Evolutionary conservation across 2,113 vertebrate genomes (phyloP).

Genomic region (Pholis gunnellus): DNA sequence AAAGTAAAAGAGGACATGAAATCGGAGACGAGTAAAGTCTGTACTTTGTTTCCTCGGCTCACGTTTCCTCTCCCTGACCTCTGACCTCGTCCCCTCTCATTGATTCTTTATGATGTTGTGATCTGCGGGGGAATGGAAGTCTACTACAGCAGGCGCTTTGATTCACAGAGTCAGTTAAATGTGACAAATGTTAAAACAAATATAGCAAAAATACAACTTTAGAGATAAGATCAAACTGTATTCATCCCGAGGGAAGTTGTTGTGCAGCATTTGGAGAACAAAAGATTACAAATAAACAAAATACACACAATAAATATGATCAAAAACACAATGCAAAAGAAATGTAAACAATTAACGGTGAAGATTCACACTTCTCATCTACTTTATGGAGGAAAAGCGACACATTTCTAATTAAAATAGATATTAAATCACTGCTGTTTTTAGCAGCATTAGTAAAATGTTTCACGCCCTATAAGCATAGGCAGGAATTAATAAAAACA

Average conservation of each 20-base stretch:
- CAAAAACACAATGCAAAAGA: neutral
- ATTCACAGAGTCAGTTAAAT: neutral
- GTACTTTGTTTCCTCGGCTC: neutral
- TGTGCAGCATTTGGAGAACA: neutral
- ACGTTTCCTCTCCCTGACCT: conserved; percentile 34
- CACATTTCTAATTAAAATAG: neutral
- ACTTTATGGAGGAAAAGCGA: neutral
- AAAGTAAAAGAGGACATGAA: neutral
- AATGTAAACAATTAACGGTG: neutral
- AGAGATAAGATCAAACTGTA: neutral
- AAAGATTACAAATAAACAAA: neutral
- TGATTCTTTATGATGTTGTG: conserved; percentile 26
- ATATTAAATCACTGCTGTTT: neutral
- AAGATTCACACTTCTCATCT: neutral
- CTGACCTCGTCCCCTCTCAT: conserved; percentile 39
- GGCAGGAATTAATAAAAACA: neutral
- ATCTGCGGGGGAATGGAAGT: neutral
- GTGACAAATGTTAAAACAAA: neutral
- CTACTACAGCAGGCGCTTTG: neutral
- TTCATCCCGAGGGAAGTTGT: neutral
- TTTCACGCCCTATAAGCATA: neutral
- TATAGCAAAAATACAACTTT: neutral
- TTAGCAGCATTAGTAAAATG: no score
- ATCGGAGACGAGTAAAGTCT: conserved; percentile 8
- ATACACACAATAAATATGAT: neutral